phyloP scores from a whole-genome alignment of 2,797 vertebrate genomes.

The Cynopterus sphinx region DNA sequence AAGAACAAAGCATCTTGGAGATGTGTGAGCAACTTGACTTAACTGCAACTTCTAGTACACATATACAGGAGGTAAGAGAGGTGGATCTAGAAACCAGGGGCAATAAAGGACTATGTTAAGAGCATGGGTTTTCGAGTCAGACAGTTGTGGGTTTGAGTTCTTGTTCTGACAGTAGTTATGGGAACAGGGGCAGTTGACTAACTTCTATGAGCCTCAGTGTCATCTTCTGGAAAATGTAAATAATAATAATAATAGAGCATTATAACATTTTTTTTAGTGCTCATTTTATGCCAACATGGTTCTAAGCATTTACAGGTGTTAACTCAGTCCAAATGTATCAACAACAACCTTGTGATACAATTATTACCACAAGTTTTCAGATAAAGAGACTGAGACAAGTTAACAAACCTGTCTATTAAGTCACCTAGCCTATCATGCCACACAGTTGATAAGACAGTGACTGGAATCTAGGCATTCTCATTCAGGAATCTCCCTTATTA shows the following conservation, averaged over 20 bases:
- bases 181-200: neutral
- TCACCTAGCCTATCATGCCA: neutral
- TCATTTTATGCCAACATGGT: neutral
- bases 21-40: neutral
- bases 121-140: neutral
- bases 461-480: slow-evolving; percentile 47
- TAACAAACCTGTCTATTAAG: neutral
- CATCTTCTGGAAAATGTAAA: neutral
- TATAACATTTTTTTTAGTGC: neutral
- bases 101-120: neutral
- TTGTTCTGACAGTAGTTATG: neutral
- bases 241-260: neutral
- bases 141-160: neutral
- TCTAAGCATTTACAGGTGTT: neutral
- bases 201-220: neutral
- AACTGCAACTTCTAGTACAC: neutral
- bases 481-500: neutral
- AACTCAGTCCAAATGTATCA: neutral
- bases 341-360: neutral
- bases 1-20: neutral
- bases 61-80: neutral
- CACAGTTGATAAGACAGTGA: neutral
- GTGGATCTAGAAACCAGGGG: neutral
- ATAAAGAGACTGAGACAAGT: neutral
- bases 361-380: neutral